Evolutionary conservation across 2,113 vertebrate species (phyloP), one percentile per base, ranked within the genome.

Genomic region (Rhombomys opimus): DNA sequence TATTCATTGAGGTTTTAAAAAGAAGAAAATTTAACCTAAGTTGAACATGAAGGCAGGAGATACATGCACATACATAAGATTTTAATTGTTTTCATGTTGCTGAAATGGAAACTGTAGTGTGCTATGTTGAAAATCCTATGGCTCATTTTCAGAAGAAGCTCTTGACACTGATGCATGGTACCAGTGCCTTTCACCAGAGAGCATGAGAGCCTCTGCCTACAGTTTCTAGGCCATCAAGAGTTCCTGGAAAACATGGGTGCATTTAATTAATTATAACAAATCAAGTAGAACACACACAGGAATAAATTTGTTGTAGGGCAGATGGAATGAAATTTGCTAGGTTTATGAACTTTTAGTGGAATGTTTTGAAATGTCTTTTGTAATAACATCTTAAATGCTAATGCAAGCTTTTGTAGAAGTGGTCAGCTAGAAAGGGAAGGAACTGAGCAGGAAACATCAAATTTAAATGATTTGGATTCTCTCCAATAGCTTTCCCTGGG

Each of bases 321-420:
- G 52, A 46, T 15, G 12, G 35, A 61, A 85, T 77, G 12, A 77
- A 92, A 94, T n/a, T 80, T 91, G 3, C 68, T 89, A 52, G 2
- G 18, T 57, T 73, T 46, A 84, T 7, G 68, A 17, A 93, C n/a
- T 90, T 93, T 68, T 87, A 70, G 67, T 84, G 91, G n/a, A 70
- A 8, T 41, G 25, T 78, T 94, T 78, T 76, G 57, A 3, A 86
- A 93, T 67, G 63, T 0, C 38, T 54, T 82, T 10, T 6, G 73
- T 68, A 87, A 76, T 93, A 23, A 89, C 68, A 87, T 73, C 63
- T 89, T 82, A 87, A 89, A 78, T 68, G 75, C 61, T 68, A 89
- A 81, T 27, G 4, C 75, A 61, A 59, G 17, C 25, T 96, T 77
- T 82, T 65, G 82, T 0, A 30, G 76, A 86, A n/a, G 5, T 54